Evolutionary conservation across 2,888 invertebrate genomes (phyloP).

Genomic region (Synergus laeviventris): DNA sequence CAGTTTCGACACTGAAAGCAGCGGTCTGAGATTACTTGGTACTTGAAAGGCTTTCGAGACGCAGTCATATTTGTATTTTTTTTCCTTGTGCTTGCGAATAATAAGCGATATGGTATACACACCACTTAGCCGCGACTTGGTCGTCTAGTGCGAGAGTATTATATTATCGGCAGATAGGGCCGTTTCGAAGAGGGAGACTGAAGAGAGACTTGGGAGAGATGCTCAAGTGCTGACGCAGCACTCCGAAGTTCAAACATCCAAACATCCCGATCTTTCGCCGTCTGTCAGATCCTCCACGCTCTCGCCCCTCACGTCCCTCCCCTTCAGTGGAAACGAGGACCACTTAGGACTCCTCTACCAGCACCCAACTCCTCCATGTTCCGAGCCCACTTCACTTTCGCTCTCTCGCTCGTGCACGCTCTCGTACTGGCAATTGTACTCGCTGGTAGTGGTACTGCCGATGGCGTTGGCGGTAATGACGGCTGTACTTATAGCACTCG

Average conservation of each 20-base stretch:
- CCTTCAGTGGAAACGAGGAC: conserved; percentile 61
- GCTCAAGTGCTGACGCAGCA: conserved; percentile 73
- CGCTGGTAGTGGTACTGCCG: conserved; percentile 48
- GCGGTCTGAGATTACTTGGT: conserved; percentile 11
- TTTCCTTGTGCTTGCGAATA: not conserved
- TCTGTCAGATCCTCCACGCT: conserved; percentile 63
- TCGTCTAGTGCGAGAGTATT: conserved; percentile 28
- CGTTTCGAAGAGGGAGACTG: conserved; percentile 38
- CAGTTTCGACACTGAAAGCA: not conserved
- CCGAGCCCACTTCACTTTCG: conserved; percentile 45
- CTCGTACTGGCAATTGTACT: conserved; percentile 50
- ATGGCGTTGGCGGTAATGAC: conserved; percentile 57
- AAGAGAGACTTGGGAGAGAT: conserved; percentile 46
- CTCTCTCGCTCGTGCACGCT: conserved; percentile 42
- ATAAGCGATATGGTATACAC: conserved; percentile 36
- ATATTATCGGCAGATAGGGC: conserved; percentile 40
- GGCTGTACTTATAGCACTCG: conserved; percentile 46
- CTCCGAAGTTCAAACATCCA: conserved; percentile 75
- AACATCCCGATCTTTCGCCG: conserved; percentile 74
- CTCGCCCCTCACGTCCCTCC: conserved; percentile 50
- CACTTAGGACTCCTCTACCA: conserved; percentile 69
- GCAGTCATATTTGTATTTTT: conserved; percentile 21
- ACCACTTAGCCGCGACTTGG: conserved; percentile 33
- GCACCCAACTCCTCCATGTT: conserved; percentile 55
- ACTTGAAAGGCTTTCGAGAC: conserved; percentile 27